Base-by-base conservation (phyloP, 2,113 vertebrate genomes). In the Poeciliopsis retropinna region DNA sequence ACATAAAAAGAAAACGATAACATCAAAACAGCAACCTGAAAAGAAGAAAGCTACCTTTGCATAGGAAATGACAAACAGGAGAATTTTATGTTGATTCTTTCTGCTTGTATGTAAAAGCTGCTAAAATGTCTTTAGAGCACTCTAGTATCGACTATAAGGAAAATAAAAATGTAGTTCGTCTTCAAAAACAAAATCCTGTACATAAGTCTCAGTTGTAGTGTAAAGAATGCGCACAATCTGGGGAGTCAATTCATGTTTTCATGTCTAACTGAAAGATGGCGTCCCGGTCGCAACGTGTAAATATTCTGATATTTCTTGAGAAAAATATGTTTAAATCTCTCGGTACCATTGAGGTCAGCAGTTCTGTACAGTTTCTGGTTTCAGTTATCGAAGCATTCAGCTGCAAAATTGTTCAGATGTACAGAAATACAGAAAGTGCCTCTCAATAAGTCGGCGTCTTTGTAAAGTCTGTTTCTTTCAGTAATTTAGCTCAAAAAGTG, bases 21-120 rank as follows among this genome's bases (percentile, higher is more conserved):
- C 15, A 57, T 80, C 57, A 25, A 77, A 72, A 68, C 57, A 86
- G 73, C 69, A 86, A 61, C 75, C 68, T 13, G 22, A 85, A 83
- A 37, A 67, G 79, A 85, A 84, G 66, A 70, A 74, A 73, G 82
- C 85, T 88, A 83, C 88, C 82, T 87, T 88, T 85, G 72, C 84
- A 84, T 83, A 64, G n/a, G 71, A 66, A 14, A 64, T 70, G 60
- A 78, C 44, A 37, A 64, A 70, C 19, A 31, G 60, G 44, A 62
- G 63, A 44, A 86, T 82, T 86, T 73, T 88, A 67, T 75, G 76
- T 81, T 80, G 29, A 79, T 22, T 70, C 47, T 69, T 71, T 71
- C 41, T 80, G 71, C 71, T 76, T 39, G 60, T 85, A 79, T 73
- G 79, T 78, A 57, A 72, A 70, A 73, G 31, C 76, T 75, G 65